Conservation (phyloP, 2,113 vertebrate genomes). For the Pangasianodon gigas region DNA sequence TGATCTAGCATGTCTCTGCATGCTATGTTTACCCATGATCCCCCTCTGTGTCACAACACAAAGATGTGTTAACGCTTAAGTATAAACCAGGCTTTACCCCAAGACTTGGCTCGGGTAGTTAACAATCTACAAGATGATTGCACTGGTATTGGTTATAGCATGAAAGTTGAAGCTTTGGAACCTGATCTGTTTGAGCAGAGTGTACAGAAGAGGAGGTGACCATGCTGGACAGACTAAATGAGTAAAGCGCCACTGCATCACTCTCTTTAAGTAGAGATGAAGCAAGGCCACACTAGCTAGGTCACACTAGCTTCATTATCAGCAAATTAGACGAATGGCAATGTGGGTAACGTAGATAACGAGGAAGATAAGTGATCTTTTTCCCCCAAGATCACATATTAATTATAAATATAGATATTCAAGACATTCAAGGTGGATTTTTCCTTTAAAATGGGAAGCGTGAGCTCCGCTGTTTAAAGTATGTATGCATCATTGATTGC, state of each 20-base stretch:
- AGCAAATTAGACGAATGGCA: not conserved
- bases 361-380: not conserved
- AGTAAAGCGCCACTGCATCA: not conserved
- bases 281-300: not conserved
- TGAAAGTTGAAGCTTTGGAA: not conserved
- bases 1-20: not conserved
- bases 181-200: not conserved
- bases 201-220: not conserved
- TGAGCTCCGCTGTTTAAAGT: not conserved
- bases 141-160: too few relatives aligned
- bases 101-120: not conserved
- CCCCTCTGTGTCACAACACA: not conserved
- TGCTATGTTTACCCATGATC: not conserved
- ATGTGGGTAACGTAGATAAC: not conserved
- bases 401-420: too few relatives aligned
- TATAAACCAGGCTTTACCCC: not conserved
- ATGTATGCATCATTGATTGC: not conserved
- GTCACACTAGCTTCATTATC: not conserved
- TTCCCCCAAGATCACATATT: not conserved
- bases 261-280: not conserved
- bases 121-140: not conserved
- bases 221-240: not conserved
- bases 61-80: not conserved
- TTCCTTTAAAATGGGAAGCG: not conserved
- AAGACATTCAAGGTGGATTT: too few relatives aligned